These are phyloP conservation scores for Zoanthus sociatus DNA, from an alignment of 92 coral and sea anemone genomes.

Conservation along the genomic window DNA sequence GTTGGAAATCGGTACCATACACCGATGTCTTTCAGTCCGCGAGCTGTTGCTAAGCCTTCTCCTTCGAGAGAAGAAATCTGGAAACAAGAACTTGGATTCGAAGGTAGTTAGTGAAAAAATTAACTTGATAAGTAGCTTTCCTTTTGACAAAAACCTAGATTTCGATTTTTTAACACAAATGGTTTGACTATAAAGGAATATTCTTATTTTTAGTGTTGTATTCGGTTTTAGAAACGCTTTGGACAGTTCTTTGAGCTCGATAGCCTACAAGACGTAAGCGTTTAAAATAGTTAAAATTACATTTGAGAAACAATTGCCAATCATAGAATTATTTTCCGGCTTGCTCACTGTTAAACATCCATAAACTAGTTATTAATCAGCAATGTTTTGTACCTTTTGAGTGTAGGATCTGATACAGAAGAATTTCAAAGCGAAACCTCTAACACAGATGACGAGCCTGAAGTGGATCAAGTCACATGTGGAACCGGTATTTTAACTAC, in stretches of 20 bases:
- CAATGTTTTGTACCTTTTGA: not conserved
- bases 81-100: conserved; percentile 86
- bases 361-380: not conserved
- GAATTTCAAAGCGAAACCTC: conserved; percentile 68
- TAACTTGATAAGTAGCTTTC: not conserved
- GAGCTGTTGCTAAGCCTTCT: conserved; percentile 80
- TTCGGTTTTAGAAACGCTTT: not conserved
- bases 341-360: not conserved
- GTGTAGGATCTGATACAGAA: conserved; percentile 61
- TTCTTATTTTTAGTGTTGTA: not conserved
- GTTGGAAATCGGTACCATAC: conserved; percentile 72
- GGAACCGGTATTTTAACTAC: conserved; percentile 59
- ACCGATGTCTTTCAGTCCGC: conserved; percentile 90
- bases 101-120: conserved; percentile 69
- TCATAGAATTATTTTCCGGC: not conserved
- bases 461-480: conserved; percentile 79
- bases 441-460: conserved; percentile 91
- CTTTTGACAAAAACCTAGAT: not conserved
- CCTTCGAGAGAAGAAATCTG: conserved; percentile 93
- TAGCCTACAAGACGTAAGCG: not conserved
- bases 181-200: not conserved
- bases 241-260: not conserved
- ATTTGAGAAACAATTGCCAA: not conserved
- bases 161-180: not conserved
- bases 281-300: not conserved